Evolutionary conservation across 2,888 invertebrate genomes (phyloP), one percentile per base, ranked within the genome.

Genomic region (Barypeithes pellucidus): DNA sequence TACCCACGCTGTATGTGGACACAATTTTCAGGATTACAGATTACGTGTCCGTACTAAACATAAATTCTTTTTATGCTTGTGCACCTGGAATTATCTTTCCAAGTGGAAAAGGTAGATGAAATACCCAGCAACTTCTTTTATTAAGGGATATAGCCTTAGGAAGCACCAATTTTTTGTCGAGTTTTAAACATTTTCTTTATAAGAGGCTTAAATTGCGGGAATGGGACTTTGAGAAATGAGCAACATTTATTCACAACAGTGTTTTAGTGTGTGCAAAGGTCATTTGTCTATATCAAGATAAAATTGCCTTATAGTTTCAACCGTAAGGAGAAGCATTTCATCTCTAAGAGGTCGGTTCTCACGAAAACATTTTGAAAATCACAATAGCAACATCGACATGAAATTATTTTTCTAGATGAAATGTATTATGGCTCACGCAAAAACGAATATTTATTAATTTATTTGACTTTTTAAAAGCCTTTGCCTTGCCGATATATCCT

Each of bases 121-220:
- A 39, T 39, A 43, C 7, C 16, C 43, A 43, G 43, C n/a, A 43
- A 43, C 43, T 43, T 43, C 16, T 43, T 43, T 43, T 39, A 16
- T 5, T 43, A 16, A 43, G 43, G 43, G 43, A 43, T 43, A 16
- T 43, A 43, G 43, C 43, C 43, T 16, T 43, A 43, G 43, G 16
- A 43, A 43, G 16, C 5, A 8, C 43, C 14, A 16, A 16, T 16
- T 43, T 43, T 16, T 43, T 16, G 43, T 16, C 8, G 43, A 16
- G 7, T 16, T 43, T 43, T 16, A 43, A 14, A 16, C 3, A 16
- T 43, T 2, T 43, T 43, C 43, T 43, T 3, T 12, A 16, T 43
- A 43, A 43, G 43, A 16, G 16, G 43, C 43, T 43, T 43, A 43
- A 16, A 43, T 43, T 43, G 2, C 1, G 4, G n/a, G 12, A 11